These are phyloP conservation scores for Hippolais icterina DNA, from an alignment of 2,113 vertebrate species.

Conservation along the genomic window DNA sequence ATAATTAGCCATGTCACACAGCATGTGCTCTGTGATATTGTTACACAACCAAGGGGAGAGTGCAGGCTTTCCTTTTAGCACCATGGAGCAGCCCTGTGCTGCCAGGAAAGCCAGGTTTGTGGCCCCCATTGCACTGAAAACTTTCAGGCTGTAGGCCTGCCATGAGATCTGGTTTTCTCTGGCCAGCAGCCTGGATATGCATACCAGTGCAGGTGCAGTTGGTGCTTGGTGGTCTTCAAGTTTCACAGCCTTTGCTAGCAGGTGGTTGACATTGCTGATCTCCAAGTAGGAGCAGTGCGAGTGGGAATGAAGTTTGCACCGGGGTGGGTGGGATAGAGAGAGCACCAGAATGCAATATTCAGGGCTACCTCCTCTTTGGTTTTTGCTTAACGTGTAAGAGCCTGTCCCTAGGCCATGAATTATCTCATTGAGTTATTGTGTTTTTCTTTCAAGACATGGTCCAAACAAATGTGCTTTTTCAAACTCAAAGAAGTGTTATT, in stretches of 20 bases:
- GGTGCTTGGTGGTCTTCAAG: background rate
- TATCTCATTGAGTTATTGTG: background rate
- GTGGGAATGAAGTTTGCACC: background rate
- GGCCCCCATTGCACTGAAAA: background rate
- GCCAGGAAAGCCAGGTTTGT: background rate
- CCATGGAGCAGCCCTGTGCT: background rate
- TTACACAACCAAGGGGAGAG: background rate
- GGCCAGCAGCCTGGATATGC: background rate
- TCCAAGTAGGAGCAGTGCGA: background rate
- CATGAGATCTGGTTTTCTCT: background rate
- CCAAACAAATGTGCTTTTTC: conserved; percentile 76
- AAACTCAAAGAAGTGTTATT: conserved; percentile 73
- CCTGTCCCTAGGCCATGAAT: background rate
- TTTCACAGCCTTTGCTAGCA: background rate
- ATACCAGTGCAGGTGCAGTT: background rate
- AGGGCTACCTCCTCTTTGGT: background rate
- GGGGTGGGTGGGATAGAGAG: background rate
- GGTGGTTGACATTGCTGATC: background rate
- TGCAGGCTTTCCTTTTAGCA: background rate
- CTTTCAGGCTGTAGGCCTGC: background rate
- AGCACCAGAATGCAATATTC: background rate
- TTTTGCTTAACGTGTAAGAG: background rate
- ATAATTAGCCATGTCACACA: conserved; percentile 15
- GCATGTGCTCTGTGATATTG: background rate
- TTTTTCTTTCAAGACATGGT: conserved; percentile 75